phyloP scores from a whole-genome alignment of 1,140 invertebrate genomes.

The Drosophila subpulchrella region DNA sequence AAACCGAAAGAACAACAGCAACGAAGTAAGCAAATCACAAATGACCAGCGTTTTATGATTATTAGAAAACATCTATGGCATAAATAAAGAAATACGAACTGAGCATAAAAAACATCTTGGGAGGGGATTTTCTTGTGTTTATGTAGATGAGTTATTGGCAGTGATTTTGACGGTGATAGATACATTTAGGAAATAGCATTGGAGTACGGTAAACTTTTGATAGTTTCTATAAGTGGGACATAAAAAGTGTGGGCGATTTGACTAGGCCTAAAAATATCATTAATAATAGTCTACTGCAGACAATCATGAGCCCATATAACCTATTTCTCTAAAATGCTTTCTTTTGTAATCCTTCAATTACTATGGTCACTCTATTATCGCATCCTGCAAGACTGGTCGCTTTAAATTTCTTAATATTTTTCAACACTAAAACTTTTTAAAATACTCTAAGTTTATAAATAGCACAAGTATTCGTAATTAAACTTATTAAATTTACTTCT shows the following conservation, averaged over 20 bases:
- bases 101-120: conserved; percentile 30
- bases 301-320: background rate
- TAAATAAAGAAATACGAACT: conserved; percentile 43
- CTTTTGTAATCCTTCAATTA: background rate
- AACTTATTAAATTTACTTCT: no score
- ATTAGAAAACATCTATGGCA: conserved; percentile 51
- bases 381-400: background rate
- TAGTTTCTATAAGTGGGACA: background rate
- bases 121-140: conserved; percentile 9
- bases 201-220: background rate
- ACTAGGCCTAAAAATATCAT: background rate
- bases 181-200: background rate
- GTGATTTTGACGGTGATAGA: background rate
- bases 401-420: background rate
- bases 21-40: conserved; percentile 41
- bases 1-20: conserved; percentile 14
- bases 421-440: background rate
- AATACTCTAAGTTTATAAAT: no score
- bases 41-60: conserved; percentile 40
- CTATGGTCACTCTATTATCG: background rate
- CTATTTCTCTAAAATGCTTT: no score
- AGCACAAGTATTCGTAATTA: no score
- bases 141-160: conserved; percentile 33
- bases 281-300: background rate
- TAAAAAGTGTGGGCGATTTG: background rate